Evolutionary conservation across 1,140 invertebrate genomes (phyloP), one percentile per base, ranked within the genome.

Genomic region (Pseudomyrmex pallidus): DNA sequence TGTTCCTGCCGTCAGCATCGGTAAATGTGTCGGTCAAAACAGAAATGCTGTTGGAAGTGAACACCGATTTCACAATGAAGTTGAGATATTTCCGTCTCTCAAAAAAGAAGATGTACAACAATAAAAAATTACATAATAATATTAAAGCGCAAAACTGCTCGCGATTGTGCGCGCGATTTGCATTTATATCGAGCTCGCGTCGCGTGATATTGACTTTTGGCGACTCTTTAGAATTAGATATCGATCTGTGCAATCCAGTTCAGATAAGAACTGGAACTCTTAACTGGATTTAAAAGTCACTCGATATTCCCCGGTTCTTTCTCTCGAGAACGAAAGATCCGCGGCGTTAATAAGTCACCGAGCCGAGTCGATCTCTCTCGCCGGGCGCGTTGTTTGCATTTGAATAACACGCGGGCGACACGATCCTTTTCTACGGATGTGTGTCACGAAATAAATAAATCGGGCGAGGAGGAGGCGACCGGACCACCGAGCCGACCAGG

Each of bases 331-430:
- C 50, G 54, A 74, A 25, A 57, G 82, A 59, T 87, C 59, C 70
- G 66, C 82, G 59, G 63, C 64, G 85, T 85, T 87, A 90, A 91
- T 92, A 91, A 91, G 84, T 91, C 85, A 91, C 87, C 20, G 2
- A 61, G 50, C 54, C 63, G n/a, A 61, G 22, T 57, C 57, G 63
- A 57, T 62, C 46, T 77, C 46, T 77, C 50, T 78, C 52, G 57
- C 84, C 83, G 82, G 82, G 84, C 35, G 67, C 86, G 87, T 67
- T 91, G 90, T 90, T 83, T 90, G 87, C 91, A 93, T 93, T 93
- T 93, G 89, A 93, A 93, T 93, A 93, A 93, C 92, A 93, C 88
- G 92, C 72, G 70, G 87, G 76, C 92, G 89, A 93, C 92, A 92
- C 87, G 91, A 88, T 90, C 90, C 90, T 88, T 87, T 89, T 89